Conservation (phyloP, 2,797 vertebrate genomes). For the Thamnophis elegans region DNA sequence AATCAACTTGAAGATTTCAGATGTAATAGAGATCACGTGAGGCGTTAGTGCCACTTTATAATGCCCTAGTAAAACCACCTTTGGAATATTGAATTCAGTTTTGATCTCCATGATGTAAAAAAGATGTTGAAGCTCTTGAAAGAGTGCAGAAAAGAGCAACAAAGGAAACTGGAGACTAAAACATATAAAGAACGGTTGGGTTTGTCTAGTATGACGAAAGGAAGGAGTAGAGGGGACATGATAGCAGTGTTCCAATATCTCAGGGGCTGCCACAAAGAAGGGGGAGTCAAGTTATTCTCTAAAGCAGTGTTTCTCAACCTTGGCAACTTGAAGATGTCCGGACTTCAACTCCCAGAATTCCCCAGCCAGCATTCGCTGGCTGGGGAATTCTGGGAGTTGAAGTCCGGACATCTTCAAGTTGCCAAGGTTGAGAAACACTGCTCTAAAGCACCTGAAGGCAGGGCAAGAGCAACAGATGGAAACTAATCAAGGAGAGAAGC, state of each 20-base stretch:
- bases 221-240: not conserved
- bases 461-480: not conserved
- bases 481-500: not conserved
- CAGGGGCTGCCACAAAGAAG: not conserved
- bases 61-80: not conserved
- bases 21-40: not conserved
- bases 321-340: no score
- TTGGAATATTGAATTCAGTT: not conserved
- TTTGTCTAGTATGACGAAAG: not conserved
- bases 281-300: not conserved
- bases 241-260: not conserved
- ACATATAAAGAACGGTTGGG: not conserved
- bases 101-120: not conserved
- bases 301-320: no score
- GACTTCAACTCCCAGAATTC: no score
- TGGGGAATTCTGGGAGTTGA: no score
- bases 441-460: not conserved
- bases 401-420: no score
- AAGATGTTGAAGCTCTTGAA: not conserved
- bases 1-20: not conserved
- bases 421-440: no score
- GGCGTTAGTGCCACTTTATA: not conserved
- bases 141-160: not conserved
- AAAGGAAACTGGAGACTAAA: not conserved
- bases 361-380: no score